Evolutionary conservation across 2,797 vertebrate genomes (phyloP), one percentile per base, ranked within the genome.

Genomic region (Poecile montanus): DNA sequence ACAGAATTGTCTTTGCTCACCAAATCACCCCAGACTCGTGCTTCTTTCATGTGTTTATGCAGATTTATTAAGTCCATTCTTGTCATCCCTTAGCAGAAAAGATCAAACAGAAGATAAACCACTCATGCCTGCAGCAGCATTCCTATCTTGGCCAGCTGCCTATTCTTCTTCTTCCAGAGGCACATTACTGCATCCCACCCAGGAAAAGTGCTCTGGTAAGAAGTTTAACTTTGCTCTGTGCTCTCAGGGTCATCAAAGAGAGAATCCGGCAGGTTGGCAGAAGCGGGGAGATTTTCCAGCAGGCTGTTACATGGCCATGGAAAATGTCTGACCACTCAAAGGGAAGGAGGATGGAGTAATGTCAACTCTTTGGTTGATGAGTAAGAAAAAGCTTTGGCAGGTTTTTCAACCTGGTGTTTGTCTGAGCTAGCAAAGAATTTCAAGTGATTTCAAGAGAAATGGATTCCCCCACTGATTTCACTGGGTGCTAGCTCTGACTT

Each of bases 31-130:
- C 34, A 30, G 65, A 53, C 48, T 89, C 4, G 6, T 86, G 40
- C 54, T 91, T 66, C 80, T 60, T 94, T 70, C 30, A 9, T n/a
- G 63, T 87, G 72, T 74, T 80, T 57, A 47, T 79, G 65, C 63
- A 54, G 84, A 91, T 92, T 89, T 87, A 94, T 95, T 56, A 70
- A 15, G n/a, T 77, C 89, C 81, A 50, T 95, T 95, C 89, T 93
- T 82, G 89, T 62, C 81, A 94, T 89, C 75, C 67, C 68, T 61
- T 71, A 88, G 96, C 65, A 91, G 67, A 67, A 80, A 51, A 91
- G 91, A 94, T 95, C 78, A 93, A 96, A 89, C 84, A 80, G 50
- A 65, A 94, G 93, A 80, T 91, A 93, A 95, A 85, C 38, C 62
- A 20, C 51, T 89, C 60, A 11, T 54, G 91, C 88, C 86, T 92